Evolutionary conservation across 2,888 invertebrate genomes (phyloP).

Genomic region (Hirtodrosophila duncani): DNA sequence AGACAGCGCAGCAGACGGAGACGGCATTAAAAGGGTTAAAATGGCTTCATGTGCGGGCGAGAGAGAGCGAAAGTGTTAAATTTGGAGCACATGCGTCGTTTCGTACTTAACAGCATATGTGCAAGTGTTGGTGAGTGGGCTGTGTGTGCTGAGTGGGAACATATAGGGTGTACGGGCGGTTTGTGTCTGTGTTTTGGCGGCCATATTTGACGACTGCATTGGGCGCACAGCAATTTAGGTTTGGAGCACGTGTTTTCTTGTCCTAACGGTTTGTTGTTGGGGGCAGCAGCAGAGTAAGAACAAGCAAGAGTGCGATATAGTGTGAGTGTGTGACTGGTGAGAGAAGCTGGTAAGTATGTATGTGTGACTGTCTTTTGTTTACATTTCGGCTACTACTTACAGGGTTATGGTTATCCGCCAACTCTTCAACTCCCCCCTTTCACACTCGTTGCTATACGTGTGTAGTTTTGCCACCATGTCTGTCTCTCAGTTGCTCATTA

Average conservation of each 20-base stretch:
- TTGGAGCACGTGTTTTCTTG: slow-evolving; percentile 27
- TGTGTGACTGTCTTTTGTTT: no score
- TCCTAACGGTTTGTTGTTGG: slow-evolving; percentile 42
- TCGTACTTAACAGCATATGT: slow-evolving; percentile 16
- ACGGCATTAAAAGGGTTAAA: slow-evolving; percentile 76
- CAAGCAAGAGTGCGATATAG: no score
- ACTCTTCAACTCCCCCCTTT: no score
- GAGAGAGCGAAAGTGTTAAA: slow-evolving; percentile 67
- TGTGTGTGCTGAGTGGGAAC: slow-evolving; percentile 1
- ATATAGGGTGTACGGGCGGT: slow-evolving; percentile 16
- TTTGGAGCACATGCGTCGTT: slow-evolving; percentile 60
- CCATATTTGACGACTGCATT: slow-evolving; percentile 42
- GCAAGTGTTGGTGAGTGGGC: slow-evolving; percentile 6
- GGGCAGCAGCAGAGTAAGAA: no score
- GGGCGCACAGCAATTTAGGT: slow-evolving; percentile 47
- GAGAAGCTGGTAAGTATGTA: no score
- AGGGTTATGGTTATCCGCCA: no score
- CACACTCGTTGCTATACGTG: no score
- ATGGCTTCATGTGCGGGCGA: slow-evolving; percentile 53
- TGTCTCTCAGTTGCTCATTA: slow-evolving; percentile 27
- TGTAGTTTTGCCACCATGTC: no score
- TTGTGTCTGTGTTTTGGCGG: slow-evolving; percentile 41
- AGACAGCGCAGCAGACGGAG: slow-evolving; percentile 68
- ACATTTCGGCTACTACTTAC: no score
- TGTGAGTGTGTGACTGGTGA: no score